Conservation (phyloP, 1,140 invertebrate species). For the Onthophagus taurus region DNA sequence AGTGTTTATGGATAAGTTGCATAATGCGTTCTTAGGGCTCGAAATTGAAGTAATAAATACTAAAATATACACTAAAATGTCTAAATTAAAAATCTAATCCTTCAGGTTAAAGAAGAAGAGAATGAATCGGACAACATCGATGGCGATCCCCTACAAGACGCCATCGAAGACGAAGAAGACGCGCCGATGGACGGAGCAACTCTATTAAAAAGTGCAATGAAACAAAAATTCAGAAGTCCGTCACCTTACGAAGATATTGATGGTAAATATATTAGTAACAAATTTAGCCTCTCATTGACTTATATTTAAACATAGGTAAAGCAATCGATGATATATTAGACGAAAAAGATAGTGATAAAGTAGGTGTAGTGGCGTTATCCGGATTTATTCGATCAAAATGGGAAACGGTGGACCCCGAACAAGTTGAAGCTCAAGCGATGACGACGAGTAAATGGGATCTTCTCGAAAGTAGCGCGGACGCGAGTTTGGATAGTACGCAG, state of each 20-base stretch:
- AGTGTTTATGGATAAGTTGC: constrained; percentile 83
- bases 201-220: constrained; percentile 59
- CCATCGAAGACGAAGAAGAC: constrained; percentile 53
- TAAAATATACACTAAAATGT: neutral
- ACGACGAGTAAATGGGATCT: constrained; percentile 82
- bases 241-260: constrained; percentile 25
- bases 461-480: constrained; percentile 35
- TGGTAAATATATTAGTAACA: constrained; percentile 17
- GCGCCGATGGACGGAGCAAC: constrained; percentile 75
- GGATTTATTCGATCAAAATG: constrained; percentile 85
- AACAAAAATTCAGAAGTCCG: constrained; percentile 34
- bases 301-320: constrained; percentile 8
- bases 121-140: constrained; percentile 44
- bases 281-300: neutral
- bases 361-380: constrained; percentile 26
- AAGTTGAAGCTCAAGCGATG: constrained; percentile 78
- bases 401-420: constrained; percentile 88
- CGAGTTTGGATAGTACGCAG: constrained; percentile 45
- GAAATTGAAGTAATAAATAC: constrained; percentile 13
- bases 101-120: constrained; percentile 39
- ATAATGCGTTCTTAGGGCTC: constrained; percentile 69
- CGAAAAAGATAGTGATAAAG: constrained; percentile 16
- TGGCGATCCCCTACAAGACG: constrained; percentile 54
- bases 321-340: constrained; percentile 32
- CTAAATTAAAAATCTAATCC: neutral